Evolutionary conservation across 2,797 vertebrate species (phyloP).

Genomic region (Mallotus villosus): DNA sequence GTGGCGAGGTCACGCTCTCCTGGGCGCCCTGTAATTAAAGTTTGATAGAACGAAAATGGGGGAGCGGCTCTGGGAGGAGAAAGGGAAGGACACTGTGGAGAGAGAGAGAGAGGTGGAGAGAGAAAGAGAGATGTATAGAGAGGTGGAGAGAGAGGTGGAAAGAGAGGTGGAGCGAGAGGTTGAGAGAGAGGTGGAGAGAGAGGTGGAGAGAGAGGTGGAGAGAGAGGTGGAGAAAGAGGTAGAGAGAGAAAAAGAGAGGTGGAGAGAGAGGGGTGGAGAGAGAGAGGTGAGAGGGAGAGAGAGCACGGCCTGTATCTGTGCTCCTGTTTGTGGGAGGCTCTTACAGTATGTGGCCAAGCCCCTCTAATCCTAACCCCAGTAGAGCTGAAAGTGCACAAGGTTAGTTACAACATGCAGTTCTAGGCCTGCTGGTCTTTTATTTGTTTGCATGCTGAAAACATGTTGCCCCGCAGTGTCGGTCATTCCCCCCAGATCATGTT

Average conservation of each 20-base stretch:
- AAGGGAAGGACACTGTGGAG: constrained; percentile 3
- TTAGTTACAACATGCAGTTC: not conserved
- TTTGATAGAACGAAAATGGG: constrained; percentile 17
- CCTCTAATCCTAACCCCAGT: not conserved
- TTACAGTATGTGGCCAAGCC: not conserved
- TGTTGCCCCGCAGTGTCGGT: not conserved
- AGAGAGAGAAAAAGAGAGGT: too few species aligned
- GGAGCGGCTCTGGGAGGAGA: constrained; percentile 21
- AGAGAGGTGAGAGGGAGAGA: too few species aligned
- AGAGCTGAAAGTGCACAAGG: not conserved
- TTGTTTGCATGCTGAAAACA: not conserved
- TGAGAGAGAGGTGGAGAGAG: too few species aligned
- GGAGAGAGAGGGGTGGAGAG: too few species aligned
- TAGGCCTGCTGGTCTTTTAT: not conserved
- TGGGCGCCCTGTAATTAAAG: constrained; percentile 40
- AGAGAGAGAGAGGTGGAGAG: not conserved
- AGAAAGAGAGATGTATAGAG: too few species aligned
- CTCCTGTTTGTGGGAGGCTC: not conserved
- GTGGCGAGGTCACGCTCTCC: constrained; percentile 21
- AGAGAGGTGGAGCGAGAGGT: too few species aligned
- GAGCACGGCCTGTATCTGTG: not conserved
- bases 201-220: too few species aligned
- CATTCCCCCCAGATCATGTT: not conserved
- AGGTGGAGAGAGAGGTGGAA: too few species aligned
- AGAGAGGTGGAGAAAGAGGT: too few species aligned